A percentile compares a stretch with the other conserved stretches of the same genome.
phyloP scores from a whole-genome alignment of 2,888 invertebrate genomes.

The Papilio demoleus region DNA sequence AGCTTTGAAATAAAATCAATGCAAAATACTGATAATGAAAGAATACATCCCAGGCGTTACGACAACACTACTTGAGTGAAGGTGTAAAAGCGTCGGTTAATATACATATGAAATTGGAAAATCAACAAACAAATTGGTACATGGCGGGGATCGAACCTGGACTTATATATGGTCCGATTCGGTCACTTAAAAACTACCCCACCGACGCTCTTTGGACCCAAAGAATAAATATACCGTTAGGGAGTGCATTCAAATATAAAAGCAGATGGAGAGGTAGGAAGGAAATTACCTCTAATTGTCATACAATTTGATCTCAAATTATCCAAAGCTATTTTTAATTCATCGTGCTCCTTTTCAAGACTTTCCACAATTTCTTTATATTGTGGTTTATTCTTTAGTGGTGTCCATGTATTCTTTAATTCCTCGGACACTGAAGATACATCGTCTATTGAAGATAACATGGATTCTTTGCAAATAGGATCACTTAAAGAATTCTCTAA shows the following conservation, averaged over 20 bases:
- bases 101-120: too few species aligned
- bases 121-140: too few species aligned
- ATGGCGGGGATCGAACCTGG: too few species aligned
- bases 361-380: not conserved
- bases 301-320: not conserved
- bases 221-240: too few species aligned
- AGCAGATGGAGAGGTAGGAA: too few species aligned
- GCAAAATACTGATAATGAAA: not conserved
- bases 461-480: conserved; percentile 63
- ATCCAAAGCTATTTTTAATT: conserved; percentile 5
- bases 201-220: too few species aligned
- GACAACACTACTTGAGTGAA: not conserved
- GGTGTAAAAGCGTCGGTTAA: too few species aligned
- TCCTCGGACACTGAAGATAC: not conserved
- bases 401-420: not conserved
- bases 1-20: not conserved
- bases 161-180: too few species aligned
- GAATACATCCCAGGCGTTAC: too few species aligned
- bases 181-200: too few species aligned
- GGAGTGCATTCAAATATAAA: too few species aligned
- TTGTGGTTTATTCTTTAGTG: not conserved
- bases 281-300: not conserved
- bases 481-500: conserved; percentile 62
- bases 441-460: conserved; percentile 55
- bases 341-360: conserved; percentile 5